Base-by-base conservation (phyloP, 2,113 vertebrate genomes). In the Athene noctua region DNA sequence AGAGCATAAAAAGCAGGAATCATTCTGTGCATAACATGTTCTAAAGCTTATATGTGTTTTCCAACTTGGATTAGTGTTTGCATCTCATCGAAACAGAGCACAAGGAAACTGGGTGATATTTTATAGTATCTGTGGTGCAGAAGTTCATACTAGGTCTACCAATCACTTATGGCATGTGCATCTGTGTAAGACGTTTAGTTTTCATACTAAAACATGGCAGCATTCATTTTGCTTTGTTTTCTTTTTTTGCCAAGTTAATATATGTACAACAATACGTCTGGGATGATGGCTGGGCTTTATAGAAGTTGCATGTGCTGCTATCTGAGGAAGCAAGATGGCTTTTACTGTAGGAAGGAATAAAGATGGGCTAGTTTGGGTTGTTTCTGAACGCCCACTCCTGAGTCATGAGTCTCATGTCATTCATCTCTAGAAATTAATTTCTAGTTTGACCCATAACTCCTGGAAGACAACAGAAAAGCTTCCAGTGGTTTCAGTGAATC, bases 11-110 rank as follows among this genome's bases (percentile, higher is more conserved):
- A 96, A 94, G 91, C 75, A 85, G 84, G 84, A 94, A 84, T 27
- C 5, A 20, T 93, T 95, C 92, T 73, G 77, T 73, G 70, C 26
- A 46, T 77, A 70, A 85, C 34, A 51, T 94, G 80, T 97, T 89
- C 82, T 74, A 47, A 54, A 96, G 94, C 86, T 95, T 87, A 23
- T 54, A 55, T 54, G 14, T 92, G 68, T 93, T 97, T 97, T 97
- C 90, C 94, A 71, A 65, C 96, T 98, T 94, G 87, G 92, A 68
- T 95, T 96, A 94, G 55, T 94, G 51, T 25, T 15, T 85, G 79
- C 66, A 62, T 86, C 96, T 96, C 90, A 71, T 94, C 93, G 96
- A 66, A 94, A 95, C 80, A 84, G 94, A 88, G 61, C 72, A 81
- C 6, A 2, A 49, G 75, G 88, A 90, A 68, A 42, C 38, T 73